Conservation (phyloP, 2,888 invertebrate species). For the Melieria omissa region DNA sequence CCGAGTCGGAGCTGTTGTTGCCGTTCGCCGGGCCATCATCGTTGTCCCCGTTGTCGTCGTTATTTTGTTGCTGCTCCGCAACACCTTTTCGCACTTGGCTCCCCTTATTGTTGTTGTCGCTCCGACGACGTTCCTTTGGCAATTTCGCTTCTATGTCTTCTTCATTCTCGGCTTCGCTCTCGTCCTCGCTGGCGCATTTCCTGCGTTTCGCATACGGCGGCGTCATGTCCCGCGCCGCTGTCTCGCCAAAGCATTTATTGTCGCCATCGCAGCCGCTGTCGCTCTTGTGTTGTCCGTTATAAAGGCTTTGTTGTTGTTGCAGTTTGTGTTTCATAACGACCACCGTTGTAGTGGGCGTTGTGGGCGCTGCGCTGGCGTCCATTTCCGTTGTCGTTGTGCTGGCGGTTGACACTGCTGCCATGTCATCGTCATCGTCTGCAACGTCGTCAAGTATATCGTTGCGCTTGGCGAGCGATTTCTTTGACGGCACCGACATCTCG, state of each 20-base stretch:
- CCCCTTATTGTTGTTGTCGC: background rate
- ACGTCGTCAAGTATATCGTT: constrained; percentile 40
- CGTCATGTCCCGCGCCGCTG: too few relatives aligned
- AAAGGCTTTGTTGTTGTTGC: constrained; percentile 15
- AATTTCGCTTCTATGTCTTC: constrained; percentile 34
- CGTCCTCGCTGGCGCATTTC: constrained; percentile 38
- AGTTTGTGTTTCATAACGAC: constrained; percentile 32
- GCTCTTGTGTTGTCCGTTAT: constrained; percentile 41
- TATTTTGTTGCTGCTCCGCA: constrained; percentile 10
- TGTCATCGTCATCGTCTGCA: constrained; percentile 44
- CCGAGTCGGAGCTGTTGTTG: constrained; percentile 7
- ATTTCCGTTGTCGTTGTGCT: constrained; percentile 46
- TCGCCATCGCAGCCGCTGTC: constrained; percentile 45
- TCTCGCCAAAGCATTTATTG: background rate
- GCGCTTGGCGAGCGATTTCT: constrained; percentile 27
- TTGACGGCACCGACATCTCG: constrained; percentile 11
- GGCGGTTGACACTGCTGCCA: constrained; percentile 38
- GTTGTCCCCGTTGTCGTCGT: constrained; percentile 35
- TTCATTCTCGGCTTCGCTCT: constrained; percentile 32
- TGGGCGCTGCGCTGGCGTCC: constrained; percentile 6
- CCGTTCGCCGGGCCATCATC: background rate
- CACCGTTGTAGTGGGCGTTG: constrained; percentile 35
- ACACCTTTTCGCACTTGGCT: constrained; percentile 16
- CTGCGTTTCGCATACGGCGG: background rate
- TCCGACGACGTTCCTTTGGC: background rate